Conservation (phyloP, 2,888 invertebrate species). For the Trachelus iudaicus region DNA sequence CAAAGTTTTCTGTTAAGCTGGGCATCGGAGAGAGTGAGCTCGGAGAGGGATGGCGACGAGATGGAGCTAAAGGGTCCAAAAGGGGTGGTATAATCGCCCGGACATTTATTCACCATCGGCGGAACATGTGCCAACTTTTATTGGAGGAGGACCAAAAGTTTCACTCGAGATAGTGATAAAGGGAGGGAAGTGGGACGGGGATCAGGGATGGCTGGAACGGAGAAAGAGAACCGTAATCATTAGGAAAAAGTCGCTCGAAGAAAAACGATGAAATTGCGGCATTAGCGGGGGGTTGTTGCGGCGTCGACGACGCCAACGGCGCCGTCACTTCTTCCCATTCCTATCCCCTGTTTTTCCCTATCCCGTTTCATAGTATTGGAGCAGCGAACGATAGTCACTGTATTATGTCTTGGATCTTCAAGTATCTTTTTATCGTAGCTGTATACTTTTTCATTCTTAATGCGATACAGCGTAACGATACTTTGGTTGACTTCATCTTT, state of each 20-base stretch:
- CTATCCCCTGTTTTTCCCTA: constrained; percentile 7
- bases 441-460: too few species aligned
- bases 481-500: too few species aligned
- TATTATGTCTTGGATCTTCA: too few species aligned
- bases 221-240: constrained; percentile 44
- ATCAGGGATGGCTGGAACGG: background rate
- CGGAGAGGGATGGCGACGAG: constrained; percentile 13
- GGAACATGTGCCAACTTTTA: constrained; percentile 57
- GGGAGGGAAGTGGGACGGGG: constrained; percentile 6
- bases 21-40: constrained; percentile 17
- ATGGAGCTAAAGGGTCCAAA: background rate
- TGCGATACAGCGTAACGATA: too few species aligned
- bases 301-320: constrained; percentile 24
- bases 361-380: background rate
- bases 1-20: constrained; percentile 43
- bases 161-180: constrained; percentile 23
- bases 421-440: too few species aligned
- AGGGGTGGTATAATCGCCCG: constrained; percentile 50
- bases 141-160: constrained; percentile 59
- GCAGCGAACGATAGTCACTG: too few species aligned
- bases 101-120: constrained; percentile 56
- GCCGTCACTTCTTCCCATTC: constrained; percentile 23
- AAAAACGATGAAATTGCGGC: constrained; percentile 54
- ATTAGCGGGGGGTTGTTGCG: constrained; percentile 47
- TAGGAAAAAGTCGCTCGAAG: constrained; percentile 46